Conservation (phyloP, 2,113 vertebrate species). For the Carollia perspicillata region DNA sequence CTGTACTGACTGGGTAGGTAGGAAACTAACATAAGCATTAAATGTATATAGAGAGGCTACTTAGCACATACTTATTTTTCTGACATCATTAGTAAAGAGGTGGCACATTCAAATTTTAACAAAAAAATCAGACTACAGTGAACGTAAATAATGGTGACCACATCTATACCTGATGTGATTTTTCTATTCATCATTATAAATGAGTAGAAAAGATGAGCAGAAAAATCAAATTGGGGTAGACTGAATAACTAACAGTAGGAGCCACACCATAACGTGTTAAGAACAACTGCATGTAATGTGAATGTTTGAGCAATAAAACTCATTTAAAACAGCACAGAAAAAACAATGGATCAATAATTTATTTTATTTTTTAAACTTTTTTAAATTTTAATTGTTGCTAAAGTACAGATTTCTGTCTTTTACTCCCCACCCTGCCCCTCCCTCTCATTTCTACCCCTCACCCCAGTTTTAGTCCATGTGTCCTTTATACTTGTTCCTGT, state of each 20-base stretch:
- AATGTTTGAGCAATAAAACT: not conserved
- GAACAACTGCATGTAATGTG: not conserved
- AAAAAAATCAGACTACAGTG: not conserved
- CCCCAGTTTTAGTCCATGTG: no score
- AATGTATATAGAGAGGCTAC: not conserved
- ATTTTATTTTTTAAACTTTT: no score
- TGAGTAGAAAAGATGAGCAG: not conserved
- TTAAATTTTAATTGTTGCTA: no score
- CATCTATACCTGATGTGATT: not conserved
- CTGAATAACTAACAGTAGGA: not conserved
- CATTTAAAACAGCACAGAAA: not conserved
- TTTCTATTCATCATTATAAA: not conserved
- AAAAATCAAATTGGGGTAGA: not conserved
- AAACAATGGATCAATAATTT: not conserved
- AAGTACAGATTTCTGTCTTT: no score
- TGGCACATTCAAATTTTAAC: not conserved
- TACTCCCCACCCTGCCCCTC: no score
- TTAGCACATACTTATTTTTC: slow-evolving; percentile 20
- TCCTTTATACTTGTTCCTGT: no score
- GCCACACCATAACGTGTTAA: not conserved
- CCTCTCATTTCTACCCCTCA: no score
- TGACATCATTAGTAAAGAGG: not conserved
- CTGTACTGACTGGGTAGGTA: not conserved
- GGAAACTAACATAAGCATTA: slow-evolving; percentile 26
- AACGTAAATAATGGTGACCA: not conserved